Evolutionary conservation across 2,888 invertebrate genomes (phyloP).

Genomic region (Drosophila tanythrix): DNA sequence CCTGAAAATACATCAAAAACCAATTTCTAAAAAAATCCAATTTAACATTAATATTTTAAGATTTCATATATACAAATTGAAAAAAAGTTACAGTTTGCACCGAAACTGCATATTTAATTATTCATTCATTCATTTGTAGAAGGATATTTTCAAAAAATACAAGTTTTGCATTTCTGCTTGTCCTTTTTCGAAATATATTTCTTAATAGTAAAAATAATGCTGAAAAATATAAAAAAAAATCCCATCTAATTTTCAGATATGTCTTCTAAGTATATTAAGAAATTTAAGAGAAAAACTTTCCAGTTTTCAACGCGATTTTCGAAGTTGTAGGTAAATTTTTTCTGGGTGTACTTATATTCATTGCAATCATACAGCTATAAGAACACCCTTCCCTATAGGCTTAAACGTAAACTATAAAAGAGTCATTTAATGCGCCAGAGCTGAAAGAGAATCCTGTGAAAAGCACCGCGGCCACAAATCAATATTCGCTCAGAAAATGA

Average conservation of each 20-base stretch:
- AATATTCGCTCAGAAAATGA: constrained; percentile 26
- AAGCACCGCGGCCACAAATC: constrained; percentile 45
- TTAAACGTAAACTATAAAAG: constrained; percentile 27
- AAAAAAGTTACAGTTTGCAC: neutral
- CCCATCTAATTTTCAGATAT: neutral
- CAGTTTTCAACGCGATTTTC: neutral
- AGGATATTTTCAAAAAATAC: neutral
- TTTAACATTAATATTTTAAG: too few relatives aligned
- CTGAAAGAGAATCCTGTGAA: constrained; percentile 8
- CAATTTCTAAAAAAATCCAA: too few relatives aligned
- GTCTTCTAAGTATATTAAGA: neutral
- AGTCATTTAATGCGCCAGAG: constrained; percentile 20
- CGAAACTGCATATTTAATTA: neutral
- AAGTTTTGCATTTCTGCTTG: neutral
- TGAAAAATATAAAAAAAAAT: rapidly evolving
- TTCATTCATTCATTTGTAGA: neutral
- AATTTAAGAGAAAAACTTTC: neutral
- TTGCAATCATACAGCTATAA: constrained; percentile 1
- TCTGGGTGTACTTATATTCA: neutral
- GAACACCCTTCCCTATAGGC: neutral
- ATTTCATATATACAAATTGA: neutral
- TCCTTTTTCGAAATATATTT: too few relatives aligned
- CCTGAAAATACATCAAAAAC: neutral
- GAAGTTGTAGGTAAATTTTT: neutral
- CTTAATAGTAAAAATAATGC: neutral